Conservation (phyloP, 2,888 invertebrate genomes). For the Craniophora ligustri region DNA sequence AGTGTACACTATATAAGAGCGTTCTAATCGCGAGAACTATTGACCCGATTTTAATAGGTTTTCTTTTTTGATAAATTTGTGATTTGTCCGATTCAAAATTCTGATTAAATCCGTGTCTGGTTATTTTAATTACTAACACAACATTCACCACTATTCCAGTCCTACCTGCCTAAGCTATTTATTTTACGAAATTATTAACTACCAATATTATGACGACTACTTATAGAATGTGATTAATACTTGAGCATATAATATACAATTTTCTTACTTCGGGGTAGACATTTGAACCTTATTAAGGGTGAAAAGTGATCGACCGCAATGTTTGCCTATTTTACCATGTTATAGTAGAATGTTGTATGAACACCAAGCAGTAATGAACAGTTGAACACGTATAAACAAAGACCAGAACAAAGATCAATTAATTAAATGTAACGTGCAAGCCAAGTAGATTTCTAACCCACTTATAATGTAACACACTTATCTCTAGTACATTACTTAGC, state of each 20-base stretch:
- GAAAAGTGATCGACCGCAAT: too few relatives aligned
- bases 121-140: not conserved
- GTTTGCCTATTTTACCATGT: too few relatives aligned
- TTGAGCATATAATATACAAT: too few relatives aligned
- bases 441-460: conserved; percentile 50
- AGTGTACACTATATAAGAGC: conserved; percentile 27
- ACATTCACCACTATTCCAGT: too few relatives aligned
- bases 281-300: too few relatives aligned
- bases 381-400: conserved; percentile 39
- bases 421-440: conserved; percentile 47
- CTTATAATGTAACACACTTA: conserved; percentile 51
- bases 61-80: conserved; percentile 35
- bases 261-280: too few relatives aligned
- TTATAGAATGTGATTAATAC: too few relatives aligned
- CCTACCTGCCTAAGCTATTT: not conserved
- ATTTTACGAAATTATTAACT: too few relatives aligned
- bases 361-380: conserved; percentile 25
- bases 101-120: conserved; percentile 6
- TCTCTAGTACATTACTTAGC: conserved; percentile 33
- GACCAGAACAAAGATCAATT: conserved; percentile 53
- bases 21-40: conserved; percentile 48
- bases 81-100: conserved; percentile 11
- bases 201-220: too few relatives aligned
- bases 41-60: conserved; percentile 43
- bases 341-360: conserved; percentile 32